Base-by-base conservation (phyloP, 2,888 invertebrate species). In the Metopia argyrocephala region DNA sequence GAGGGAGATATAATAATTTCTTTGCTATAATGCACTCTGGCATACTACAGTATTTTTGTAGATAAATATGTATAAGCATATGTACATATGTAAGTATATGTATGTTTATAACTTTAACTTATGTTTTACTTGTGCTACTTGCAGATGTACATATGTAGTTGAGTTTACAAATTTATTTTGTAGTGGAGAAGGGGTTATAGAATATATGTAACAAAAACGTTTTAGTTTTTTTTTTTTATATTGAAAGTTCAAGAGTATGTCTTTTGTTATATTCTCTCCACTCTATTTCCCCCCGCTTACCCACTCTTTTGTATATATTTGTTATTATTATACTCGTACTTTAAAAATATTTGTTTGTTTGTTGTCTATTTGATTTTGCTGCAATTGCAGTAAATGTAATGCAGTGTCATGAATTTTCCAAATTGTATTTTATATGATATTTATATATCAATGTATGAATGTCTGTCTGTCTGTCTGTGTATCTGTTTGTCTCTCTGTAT, bases 381-480 rank as follows among this genome's bases (percentile, higher is more conserved):
- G 81, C 81, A 81, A 81, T 81, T 81, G 81, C 81, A 81, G 81
- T 81, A 81, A 74, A 76, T 82, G 82, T 78, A 79, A 82, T 82
- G 78, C 82, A 82, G 82, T 78, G 78, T 75, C 82, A 82, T 81
- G 81, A 81, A 81, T 81, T 81, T 81, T 81, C 76, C 50, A 81
- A 81, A 81, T n/a, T n/a, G n/a, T 78, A 75, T 78, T 52, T 62
- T 65, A 64, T 70, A 59, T 38, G 38, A 38, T 4, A 4, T 38
- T 50, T 18, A n/a, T 56, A n/a, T 15, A 56, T 56, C 3, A 57
- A 28, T 57, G 59, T 56, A 48, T 59, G 28, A 46, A n/a, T n/a
- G n/a, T n/a, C n/a, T n/a, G 5, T 68, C 56, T 46, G 20, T 71
- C 45, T 38, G 21, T 70, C 25, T 70, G 56, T 54, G 38, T 54